phyloP scores from a whole-genome alignment of 37 sponge, comb jelly and placozoan genomes.

The Hexactinellida sp. region DNA sequence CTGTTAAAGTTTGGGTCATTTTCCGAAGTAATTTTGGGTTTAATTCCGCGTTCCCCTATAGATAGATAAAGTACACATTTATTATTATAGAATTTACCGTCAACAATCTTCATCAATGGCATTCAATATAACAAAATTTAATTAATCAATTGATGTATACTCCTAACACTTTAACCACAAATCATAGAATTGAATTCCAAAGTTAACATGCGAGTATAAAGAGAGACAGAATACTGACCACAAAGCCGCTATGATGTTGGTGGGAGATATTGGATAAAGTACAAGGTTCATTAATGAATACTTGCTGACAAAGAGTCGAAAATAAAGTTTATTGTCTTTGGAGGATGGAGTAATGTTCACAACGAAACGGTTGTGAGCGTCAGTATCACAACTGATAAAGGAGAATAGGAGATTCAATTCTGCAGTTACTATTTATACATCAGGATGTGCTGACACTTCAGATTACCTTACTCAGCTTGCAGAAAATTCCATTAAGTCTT shows the following conservation, averaged over 20 bases:
- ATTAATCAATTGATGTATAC: too few relatives aligned
- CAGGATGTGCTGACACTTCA: neutral
- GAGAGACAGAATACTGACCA: neutral
- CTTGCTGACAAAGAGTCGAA: neutral
- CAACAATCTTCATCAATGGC: too few relatives aligned
- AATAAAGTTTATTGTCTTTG: neutral
- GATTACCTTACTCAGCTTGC: slow-evolving; percentile 16
- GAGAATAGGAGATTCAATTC: neutral
- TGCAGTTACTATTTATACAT: neutral
- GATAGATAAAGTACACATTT: too few relatives aligned
- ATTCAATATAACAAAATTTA: too few relatives aligned
- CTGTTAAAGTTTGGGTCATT: too few relatives aligned
- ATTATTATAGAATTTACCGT: too few relatives aligned
- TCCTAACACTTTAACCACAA: too few relatives aligned
- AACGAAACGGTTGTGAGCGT: slow-evolving; percentile 1
- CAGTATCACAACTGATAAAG: slow-evolving; percentile 17
- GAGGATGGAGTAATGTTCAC: neutral
- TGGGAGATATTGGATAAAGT: neutral
- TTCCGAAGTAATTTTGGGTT: too few relatives aligned
- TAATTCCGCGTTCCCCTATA: too few relatives aligned
- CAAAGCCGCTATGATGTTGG: slow-evolving; percentile 9
- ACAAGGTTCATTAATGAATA: neutral
- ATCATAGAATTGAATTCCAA: too few relatives aligned
- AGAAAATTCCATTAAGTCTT: slow-evolving; percentile 15
- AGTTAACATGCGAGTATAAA: too few relatives aligned